phyloP scores from a whole-genome alignment of 1,140 invertebrate species.

The Belonocnema kinseyi region DNA sequence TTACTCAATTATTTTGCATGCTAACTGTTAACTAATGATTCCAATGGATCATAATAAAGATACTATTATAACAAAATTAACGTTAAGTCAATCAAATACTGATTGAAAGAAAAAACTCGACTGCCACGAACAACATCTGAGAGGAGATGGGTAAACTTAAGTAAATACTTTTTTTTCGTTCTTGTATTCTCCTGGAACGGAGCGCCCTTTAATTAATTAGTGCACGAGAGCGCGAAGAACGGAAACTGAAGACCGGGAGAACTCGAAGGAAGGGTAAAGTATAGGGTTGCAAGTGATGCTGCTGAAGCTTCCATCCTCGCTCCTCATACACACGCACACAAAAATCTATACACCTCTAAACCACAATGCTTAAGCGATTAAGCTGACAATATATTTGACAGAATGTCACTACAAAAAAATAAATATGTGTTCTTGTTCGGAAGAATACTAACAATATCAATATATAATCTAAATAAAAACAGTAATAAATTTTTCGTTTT shows the following conservation, averaged over 20 bases:
- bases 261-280: conserved; percentile 35
- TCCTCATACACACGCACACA: too few species aligned
- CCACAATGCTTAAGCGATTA: too few species aligned
- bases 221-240: conserved; percentile 49
- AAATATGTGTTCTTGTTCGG: too few species aligned
- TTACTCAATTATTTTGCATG: neutral
- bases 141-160: conserved; percentile 58
- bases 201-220: conserved; percentile 65
- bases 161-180: conserved; percentile 51
- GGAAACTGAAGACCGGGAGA: conserved; percentile 40
- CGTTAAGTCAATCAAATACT: conserved; percentile 30
- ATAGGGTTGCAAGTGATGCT: conserved; percentile 9
- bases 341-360: too few species aligned
- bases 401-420: too few species aligned
- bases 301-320: neutral
- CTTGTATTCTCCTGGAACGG: conserved; percentile 41
- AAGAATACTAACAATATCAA: too few species aligned
- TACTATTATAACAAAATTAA: neutral
- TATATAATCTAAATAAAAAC: too few species aligned
- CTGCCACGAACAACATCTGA: conserved; percentile 38
- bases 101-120: conserved; percentile 31
- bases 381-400: too few species aligned
- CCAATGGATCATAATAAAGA: neutral
- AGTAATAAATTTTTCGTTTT: too few species aligned
- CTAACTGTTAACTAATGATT: neutral